A percentile compares a stretch with the other conserved stretches of the same genome.
These are phyloP conservation scores for Chromoteleia sp. DNA, from an alignment of 2,888 invertebrate genomes.

Conservation along the genomic window DNA sequence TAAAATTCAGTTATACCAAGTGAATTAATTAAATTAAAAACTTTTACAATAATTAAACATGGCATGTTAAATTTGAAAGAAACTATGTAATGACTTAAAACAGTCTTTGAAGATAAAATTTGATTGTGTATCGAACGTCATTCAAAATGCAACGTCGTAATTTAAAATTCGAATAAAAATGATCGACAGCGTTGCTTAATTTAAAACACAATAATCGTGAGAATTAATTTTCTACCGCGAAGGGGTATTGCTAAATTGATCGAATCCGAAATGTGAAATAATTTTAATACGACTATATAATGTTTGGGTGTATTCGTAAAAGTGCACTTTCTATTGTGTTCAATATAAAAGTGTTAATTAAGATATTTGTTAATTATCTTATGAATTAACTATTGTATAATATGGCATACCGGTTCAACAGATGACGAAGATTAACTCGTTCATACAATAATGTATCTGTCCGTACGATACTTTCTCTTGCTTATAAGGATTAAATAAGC, in stretches of 20 bases:
- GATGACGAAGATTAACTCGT: constrained; percentile 32
- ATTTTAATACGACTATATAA: neutral
- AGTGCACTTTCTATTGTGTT: neutral
- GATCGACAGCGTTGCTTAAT: neutral
- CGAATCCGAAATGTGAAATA: neutral
- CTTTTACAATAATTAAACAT: too few relatives aligned
- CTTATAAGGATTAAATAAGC: constrained; percentile 18
- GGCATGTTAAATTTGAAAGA: too few relatives aligned
- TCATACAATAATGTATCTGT: constrained; percentile 24
- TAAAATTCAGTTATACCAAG: too few relatives aligned
- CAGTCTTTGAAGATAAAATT: too few relatives aligned
- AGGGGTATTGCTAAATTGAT: neutral
- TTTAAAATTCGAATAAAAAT: neutral
- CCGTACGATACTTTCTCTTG: constrained; percentile 25
- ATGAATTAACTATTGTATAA: constrained; percentile 27
- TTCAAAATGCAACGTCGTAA: too few relatives aligned
- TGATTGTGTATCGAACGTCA: too few relatives aligned
- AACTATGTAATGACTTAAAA: too few relatives aligned
- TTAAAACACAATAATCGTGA: neutral
- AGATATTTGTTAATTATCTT: constrained; percentile 10
- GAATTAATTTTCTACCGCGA: neutral
- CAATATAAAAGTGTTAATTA: constrained; percentile 18
- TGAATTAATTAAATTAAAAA: too few relatives aligned
- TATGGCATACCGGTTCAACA: constrained; percentile 5
- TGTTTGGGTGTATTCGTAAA: neutral